Evolutionary conservation across 2,888 invertebrate species (phyloP).

Genomic region (Rhamphomyia laevipes): DNA sequence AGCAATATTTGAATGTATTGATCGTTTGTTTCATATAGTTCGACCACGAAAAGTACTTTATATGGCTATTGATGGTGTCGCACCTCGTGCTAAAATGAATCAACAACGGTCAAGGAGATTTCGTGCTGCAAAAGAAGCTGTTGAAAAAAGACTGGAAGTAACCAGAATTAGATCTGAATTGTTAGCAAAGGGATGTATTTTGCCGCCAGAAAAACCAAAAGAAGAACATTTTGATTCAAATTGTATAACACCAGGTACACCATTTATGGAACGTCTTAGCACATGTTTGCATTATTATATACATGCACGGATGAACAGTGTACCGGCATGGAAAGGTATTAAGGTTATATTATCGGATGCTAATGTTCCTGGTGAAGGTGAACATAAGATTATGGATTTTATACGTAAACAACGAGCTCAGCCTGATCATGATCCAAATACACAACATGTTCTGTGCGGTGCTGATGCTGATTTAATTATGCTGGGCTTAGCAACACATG

Average conservation of each 20-base stretch:
- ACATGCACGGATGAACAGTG: conserved; percentile 57
- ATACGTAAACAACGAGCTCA: conserved; percentile 91
- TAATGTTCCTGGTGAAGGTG: conserved; percentile 95
- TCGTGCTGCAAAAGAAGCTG: conserved; percentile 88
- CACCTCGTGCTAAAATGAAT: conserved; percentile 99
- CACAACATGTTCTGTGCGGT: conserved; percentile 93
- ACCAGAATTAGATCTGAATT: conserved; percentile 66
- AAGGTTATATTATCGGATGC: conserved; percentile 98
- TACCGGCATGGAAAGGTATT: conserved; percentile 89
- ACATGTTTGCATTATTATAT: conserved; percentile 51
- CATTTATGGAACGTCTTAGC: conserved; percentile 89
- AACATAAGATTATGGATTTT: conserved; percentile 99
- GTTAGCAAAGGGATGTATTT: conserved; percentile 53
- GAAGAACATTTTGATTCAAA: conserved; percentile 96
- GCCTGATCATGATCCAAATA: conserved; percentile 95
- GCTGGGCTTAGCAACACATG: conserved; percentile 96
- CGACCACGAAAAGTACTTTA: conserved; percentile 86
- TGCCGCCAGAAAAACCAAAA: conserved; percentile 81
- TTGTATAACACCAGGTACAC: conserved; percentile 99
- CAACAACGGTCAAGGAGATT: conserved; percentile 95
- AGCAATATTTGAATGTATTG: conserved; percentile 97
- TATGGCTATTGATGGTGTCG: conserved; percentile 99
- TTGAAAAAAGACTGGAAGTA: conserved; percentile 79
- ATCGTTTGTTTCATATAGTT: conserved; percentile 85
- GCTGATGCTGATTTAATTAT: conserved; percentile 98